Conservation (phyloP, 2,113 vertebrate species). For the Cygnus buccinator region DNA sequence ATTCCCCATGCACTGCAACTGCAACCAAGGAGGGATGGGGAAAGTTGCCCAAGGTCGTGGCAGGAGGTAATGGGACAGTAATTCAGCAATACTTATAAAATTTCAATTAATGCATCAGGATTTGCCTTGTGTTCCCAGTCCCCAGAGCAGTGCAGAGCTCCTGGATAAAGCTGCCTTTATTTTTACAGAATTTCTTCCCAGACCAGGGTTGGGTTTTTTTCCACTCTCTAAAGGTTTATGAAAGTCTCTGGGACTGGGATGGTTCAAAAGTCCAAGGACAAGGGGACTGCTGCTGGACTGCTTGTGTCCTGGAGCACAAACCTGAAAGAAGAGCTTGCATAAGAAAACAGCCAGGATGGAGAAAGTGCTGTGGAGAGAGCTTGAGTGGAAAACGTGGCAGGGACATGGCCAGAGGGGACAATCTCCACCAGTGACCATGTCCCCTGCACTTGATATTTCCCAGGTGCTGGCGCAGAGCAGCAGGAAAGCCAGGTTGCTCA, state of each 20-base stretch:
- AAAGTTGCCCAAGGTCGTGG: not conserved
- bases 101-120: not conserved
- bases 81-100: not conserved
- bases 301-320: too few species aligned
- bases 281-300: not conserved
- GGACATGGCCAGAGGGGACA: not conserved
- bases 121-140: not conserved
- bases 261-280: not conserved
- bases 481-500: not conserved
- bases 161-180: not conserved
- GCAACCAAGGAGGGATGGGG: fast-evolving
- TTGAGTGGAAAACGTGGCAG: not conserved
- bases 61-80: not conserved
- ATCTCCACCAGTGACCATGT: not conserved
- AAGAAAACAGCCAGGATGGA: not conserved
- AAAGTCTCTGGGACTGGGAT: not conserved
- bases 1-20: not conserved
- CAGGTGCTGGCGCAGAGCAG: not conserved
- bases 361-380: not conserved
- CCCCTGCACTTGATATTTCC: not conserved
- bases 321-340: not conserved
- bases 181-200: not conserved
- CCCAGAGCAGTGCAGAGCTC: not conserved
- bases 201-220: not conserved
- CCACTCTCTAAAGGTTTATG: not conserved